Evolutionary conservation across 1,140 invertebrate genomes (phyloP).

Genomic region (Anoplolepis gracilipes): DNA sequence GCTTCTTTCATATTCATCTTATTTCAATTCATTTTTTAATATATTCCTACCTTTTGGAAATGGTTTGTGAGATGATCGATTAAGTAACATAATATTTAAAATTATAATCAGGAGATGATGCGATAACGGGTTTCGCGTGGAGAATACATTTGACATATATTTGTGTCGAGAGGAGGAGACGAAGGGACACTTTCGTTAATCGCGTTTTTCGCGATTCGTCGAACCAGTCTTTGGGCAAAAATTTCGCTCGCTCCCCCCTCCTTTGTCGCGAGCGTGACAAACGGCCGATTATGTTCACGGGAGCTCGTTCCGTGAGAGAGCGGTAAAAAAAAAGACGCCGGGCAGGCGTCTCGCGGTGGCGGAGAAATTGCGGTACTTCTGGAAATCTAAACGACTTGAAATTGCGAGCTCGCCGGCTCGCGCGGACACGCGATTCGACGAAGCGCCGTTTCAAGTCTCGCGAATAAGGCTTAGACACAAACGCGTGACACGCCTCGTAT

Average conservation of each 20-base stretch:
- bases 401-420: slow-evolving; percentile 45
- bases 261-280: slow-evolving; percentile 11
- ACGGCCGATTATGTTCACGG: slow-evolving; percentile 7
- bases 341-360: not conserved
- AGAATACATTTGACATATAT: not conserved
- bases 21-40: not conserved
- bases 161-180: not conserved
- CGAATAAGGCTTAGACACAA: not conserved
- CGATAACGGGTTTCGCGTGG: too few species aligned
- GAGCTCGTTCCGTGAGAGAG: slow-evolving; percentile 3
- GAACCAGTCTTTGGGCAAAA: slow-evolving; percentile 11
- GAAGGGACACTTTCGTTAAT: slow-evolving; percentile 16
- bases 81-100: not conserved
- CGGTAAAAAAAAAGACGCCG: not conserved
- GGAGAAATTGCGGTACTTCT: slow-evolving; percentile 49
- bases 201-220: not conserved
- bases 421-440: slow-evolving; percentile 51
- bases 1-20: not conserved
- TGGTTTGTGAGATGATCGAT: not conserved
- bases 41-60: not conserved
- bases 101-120: not conserved
- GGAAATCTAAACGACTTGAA: slow-evolving; percentile 53
- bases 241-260: not conserved
- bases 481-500: not conserved
- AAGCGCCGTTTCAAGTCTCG: slow-evolving; percentile 1